Conservation (phyloP, 2,113 vertebrate genomes). For the Stegastes partitus region DNA sequence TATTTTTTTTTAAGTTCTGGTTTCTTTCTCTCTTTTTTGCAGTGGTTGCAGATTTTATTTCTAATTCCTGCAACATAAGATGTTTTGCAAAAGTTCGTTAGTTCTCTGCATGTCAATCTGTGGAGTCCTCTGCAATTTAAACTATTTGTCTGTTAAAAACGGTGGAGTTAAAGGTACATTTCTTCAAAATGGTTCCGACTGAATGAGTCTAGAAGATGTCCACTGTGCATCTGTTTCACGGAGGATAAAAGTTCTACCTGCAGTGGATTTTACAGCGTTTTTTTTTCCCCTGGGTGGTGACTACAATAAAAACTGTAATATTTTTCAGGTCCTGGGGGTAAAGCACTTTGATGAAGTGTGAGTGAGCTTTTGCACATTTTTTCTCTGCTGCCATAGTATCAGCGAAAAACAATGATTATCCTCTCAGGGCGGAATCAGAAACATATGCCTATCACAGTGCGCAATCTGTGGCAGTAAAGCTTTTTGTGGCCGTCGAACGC, state of each 20-base stretch:
- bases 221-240: not conserved
- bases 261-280: constrained; percentile 31
- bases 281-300: constrained; percentile 38
- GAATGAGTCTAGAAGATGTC: too few relatives aligned
- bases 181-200: too few relatives aligned
- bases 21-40: too few relatives aligned
- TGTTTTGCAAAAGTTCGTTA: too few relatives aligned
- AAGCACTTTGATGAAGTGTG: constrained; percentile 75
- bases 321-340: constrained; percentile 63
- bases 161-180: too few relatives aligned
- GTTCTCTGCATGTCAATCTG: too few relatives aligned
- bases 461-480: constrained; percentile 71
- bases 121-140: too few relatives aligned
- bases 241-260: constrained; percentile 57
- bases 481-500: constrained; percentile 55
- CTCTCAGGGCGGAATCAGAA: constrained; percentile 73
- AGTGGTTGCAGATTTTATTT: too few relatives aligned
- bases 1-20: too few relatives aligned
- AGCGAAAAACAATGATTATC: constrained; percentile 76
- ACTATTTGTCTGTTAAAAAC: too few relatives aligned
- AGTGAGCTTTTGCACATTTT: constrained; percentile 71
- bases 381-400: constrained; percentile 73
- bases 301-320: constrained; percentile 69
- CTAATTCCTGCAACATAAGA: too few relatives aligned
- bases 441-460: constrained; percentile 76